Percentiles rank a stretch among this genome's conserved stretches.
Conservation (phyloP, 2,888 invertebrate species). For the Nomada ruficornis region DNA sequence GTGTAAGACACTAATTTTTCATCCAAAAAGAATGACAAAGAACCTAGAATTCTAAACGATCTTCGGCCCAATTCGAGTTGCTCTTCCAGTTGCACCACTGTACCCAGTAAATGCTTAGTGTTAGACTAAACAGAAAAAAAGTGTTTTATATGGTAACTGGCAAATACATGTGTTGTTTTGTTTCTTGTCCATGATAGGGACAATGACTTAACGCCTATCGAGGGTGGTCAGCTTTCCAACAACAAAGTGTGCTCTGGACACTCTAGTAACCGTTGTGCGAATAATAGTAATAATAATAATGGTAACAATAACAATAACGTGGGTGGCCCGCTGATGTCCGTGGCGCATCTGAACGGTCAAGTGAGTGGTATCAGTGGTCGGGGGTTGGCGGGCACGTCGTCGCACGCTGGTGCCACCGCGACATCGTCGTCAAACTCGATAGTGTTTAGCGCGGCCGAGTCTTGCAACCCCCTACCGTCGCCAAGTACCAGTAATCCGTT, state of each 20-base stretch:
- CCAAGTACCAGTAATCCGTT: slow-evolving; percentile 77
- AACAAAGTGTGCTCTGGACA: slow-evolving; percentile 83
- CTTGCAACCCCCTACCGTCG: slow-evolving; percentile 82
- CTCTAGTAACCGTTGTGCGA: slow-evolving; percentile 82
- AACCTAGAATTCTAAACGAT: not conserved
- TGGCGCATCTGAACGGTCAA: slow-evolving; percentile 89
- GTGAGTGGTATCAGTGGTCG: slow-evolving; percentile 80
- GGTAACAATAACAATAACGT: slow-evolving; percentile 85
- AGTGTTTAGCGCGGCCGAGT: slow-evolving; percentile 77
- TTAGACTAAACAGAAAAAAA: slow-evolving; percentile 50
- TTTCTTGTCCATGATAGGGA: slow-evolving; percentile 82
- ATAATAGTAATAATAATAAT: slow-evolving; percentile 81
- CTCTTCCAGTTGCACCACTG: too few species aligned
- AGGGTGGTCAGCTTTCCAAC: slow-evolving; percentile 84
- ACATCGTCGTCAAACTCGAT: slow-evolving; percentile 77
- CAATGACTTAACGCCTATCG: slow-evolving; percentile 82
- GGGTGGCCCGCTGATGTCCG: slow-evolving; percentile 91
- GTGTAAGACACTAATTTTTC: not conserved
- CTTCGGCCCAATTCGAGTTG: too few species aligned
- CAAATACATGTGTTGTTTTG: slow-evolving; percentile 71
- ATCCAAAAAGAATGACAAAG: not conserved
- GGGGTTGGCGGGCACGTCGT: slow-evolving; percentile 72
- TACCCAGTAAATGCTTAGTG: slow-evolving; percentile 31
- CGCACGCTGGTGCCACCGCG: slow-evolving; percentile 70
- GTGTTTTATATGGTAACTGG: slow-evolving; percentile 52